These are phyloP conservation scores for Psilopsiagon aymara DNA, from an alignment of 2,113 vertebrate genomes.

Conservation along the genomic window DNA sequence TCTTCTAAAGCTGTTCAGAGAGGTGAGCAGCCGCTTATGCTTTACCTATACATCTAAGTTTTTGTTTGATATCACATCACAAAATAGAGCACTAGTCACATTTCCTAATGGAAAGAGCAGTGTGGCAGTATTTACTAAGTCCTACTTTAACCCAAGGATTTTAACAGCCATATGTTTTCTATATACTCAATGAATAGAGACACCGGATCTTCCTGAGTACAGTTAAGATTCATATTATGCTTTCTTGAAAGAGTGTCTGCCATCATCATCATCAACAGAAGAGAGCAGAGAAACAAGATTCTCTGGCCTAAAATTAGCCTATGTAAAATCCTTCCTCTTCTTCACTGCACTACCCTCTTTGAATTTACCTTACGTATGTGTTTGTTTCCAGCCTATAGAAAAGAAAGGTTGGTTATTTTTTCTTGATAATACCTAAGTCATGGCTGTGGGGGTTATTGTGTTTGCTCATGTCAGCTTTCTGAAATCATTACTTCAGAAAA, in stretches of 20 bases:
- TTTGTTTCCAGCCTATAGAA: not conserved
- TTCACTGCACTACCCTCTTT: not conserved
- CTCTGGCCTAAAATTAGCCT: not conserved
- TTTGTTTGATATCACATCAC: not conserved
- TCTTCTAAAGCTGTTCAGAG: not conserved
- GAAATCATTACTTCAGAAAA: not conserved
- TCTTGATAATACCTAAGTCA: not conserved
- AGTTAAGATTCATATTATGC: not conserved
- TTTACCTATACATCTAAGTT: not conserved
- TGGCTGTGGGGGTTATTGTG: not conserved
- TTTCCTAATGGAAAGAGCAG: not conserved
- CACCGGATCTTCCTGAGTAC: not conserved
- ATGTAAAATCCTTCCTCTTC: not conserved
- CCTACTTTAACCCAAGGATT: not conserved
- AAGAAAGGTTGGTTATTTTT: not conserved
- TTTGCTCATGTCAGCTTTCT: not conserved
- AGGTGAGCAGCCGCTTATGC: not conserved
- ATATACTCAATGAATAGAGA: not conserved
- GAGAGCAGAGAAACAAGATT: not conserved
- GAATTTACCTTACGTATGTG: accelerated
- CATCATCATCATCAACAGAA: not conserved
- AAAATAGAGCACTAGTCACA: not conserved
- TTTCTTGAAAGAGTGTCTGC: not conserved
- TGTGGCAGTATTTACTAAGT: not conserved
- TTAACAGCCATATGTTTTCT: not conserved